Conservation (phyloP, 2,797 vertebrate genomes). For the Halcyon smyrnensis region DNA sequence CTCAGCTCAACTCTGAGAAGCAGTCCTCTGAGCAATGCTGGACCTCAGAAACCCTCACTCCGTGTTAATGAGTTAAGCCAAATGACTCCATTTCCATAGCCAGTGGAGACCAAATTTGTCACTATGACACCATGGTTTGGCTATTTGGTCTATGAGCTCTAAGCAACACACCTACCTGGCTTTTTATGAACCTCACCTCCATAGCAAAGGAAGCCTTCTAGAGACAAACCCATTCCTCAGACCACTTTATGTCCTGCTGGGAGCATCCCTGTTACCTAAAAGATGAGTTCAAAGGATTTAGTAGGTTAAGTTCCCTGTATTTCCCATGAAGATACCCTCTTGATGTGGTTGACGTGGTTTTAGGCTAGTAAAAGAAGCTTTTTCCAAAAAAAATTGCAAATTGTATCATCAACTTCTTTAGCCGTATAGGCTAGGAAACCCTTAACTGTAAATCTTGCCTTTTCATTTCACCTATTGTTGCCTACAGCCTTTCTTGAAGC, state of each 20-base stretch:
- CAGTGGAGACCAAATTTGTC: neutral
- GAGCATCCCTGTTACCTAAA: neutral
- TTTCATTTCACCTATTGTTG: neutral
- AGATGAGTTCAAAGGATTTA: neutral
- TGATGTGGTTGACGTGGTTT: neutral
- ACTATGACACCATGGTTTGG: fast-evolving
- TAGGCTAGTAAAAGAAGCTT: neutral
- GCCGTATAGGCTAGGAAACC: neutral
- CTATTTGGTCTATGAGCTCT: neutral
- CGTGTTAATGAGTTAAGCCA: neutral
- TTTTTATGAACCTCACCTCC: neutral
- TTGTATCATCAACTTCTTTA: neutral
- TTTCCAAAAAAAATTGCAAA: neutral
- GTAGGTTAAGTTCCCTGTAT: neutral
- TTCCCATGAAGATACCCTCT: neutral
- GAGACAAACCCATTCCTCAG: neutral
- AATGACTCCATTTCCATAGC: neutral
- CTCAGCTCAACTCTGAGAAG: neutral
- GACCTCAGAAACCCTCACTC: neutral
- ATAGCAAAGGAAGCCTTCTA: neutral
- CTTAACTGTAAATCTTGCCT: neutral
- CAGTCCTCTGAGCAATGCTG: neutral
- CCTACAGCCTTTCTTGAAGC: neutral
- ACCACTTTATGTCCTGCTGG: neutral
- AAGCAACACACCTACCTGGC: neutral